A percentile compares a stretch with the other conserved stretches of the same genome.
phyloP scores from a whole-genome alignment of 2,888 invertebrate species.

The Zygothrica quintamaculata region DNA sequence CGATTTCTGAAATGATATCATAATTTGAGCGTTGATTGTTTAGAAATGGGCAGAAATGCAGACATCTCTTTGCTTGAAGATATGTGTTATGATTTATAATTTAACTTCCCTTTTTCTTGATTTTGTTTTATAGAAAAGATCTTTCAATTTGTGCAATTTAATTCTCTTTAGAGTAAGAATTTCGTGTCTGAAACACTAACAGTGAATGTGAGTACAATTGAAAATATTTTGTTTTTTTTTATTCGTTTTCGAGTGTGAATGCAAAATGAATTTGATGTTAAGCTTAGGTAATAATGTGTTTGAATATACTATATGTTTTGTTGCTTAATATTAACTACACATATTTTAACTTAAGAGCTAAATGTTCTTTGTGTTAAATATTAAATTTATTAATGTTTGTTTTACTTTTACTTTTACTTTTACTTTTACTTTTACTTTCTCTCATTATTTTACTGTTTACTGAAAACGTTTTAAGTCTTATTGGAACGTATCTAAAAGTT shows the following conservation, averaged over 20 bases:
- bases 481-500: conserved; percentile 75
- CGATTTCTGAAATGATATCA: conserved; percentile 40
- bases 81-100: conserved; percentile 73
- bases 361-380: conserved; percentile 25
- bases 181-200: conserved; percentile 51
- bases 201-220: conserved; percentile 42
- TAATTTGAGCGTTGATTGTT: conserved; percentile 36
- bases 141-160: conserved; percentile 62
- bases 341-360: conserved; percentile 70
- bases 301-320: conserved; percentile 55
- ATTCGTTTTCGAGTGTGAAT: conserved; percentile 39
- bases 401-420: not conserved
- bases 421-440: conserved; percentile 1
- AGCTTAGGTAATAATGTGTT: conserved; percentile 42
- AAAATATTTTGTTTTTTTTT: too few species aligned
- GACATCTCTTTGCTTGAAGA: conserved; percentile 55
- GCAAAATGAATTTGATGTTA: conserved; percentile 45
- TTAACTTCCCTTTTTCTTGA: conserved; percentile 28
- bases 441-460: conserved; percentile 30
- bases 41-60: conserved; percentile 47
- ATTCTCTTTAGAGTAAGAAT: conserved; percentile 40
- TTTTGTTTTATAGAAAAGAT: conserved; percentile 5
- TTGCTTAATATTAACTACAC: conserved; percentile 57
- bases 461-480: conserved; percentile 71
- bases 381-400: conserved; percentile 2